Evolutionary conservation across 2,888 invertebrate species (phyloP), one percentile per base, ranked within the genome.

Genomic region (Tortricodes alternella): DNA sequence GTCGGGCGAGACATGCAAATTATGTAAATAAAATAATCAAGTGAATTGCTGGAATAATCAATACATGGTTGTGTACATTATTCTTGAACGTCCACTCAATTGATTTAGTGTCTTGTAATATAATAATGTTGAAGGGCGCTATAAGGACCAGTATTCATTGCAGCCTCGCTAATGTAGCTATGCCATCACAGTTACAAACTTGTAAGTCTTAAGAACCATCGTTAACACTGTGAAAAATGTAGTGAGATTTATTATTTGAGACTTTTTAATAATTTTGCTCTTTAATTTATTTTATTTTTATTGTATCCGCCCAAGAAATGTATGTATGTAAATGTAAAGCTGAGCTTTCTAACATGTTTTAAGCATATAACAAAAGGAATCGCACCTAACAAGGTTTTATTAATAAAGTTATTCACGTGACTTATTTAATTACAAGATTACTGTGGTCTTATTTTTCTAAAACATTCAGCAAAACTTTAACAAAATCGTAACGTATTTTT

Each of bases 381-480:
- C 23, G 19, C 23, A 39, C 5, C 19, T 4, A 39, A 11, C 23
- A n/a, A 61, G 63, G 66, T 74, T 75, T 76, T 78, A 78, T 74
- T 77, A n/a, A 79, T 75, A 67, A 71, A 75, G 75, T 66, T 65
- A 75, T 82, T 79, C 79, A 79, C 66, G 76, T 77, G 74, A 73
- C 73, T 71, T 65, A 65, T 71, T 78, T 73, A 78, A 78, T 79
- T 75, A 78, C 78, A 76, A 72, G 74, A 71, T 71, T 74, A 77
- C 73, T 77, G 15, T 18, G 19, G n/a, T 11, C 18, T 5, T 32
- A 46, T 46, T 32, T 19, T 13, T 5, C 11, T 6, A 13, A 24
- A 18, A 32, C 29, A 29, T 29, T 18, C 27, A 43, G 27, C n/a
- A 24, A 16, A 46, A 32, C 32, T 46, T 3, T 8, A 8, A 46